These are phyloP conservation scores for Drymodes brunneopygia DNA, from an alignment of 2,113 vertebrate species.

Conservation along the genomic window DNA sequence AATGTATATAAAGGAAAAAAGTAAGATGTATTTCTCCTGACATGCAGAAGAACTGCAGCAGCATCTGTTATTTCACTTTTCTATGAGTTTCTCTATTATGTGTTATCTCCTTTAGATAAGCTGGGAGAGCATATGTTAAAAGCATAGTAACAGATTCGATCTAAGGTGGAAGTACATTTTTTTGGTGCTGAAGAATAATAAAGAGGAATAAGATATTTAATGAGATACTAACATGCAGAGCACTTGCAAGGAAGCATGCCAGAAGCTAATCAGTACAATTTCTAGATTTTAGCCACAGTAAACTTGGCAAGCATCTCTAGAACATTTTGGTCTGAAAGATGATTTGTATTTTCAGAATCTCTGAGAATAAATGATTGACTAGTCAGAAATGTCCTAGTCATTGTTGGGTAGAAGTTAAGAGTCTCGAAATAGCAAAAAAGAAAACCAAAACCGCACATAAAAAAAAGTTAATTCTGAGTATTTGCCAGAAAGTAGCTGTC, in stretches of 20 bases:
- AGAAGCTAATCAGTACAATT: conserved; percentile 7
- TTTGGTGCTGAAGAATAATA: background rate
- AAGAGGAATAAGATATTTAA: background rate
- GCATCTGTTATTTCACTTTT: background rate
- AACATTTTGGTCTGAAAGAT: conserved; percentile 10
- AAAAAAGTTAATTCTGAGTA: background rate
- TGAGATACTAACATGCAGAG: background rate
- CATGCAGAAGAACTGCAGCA: background rate
- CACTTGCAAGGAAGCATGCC: background rate
- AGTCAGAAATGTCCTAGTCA: background rate
- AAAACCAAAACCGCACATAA: background rate
- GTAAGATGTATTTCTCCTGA: background rate
- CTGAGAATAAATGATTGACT: background rate
- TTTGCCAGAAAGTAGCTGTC: background rate
- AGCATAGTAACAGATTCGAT: background rate
- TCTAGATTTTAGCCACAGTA: background rate
- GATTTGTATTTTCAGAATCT: background rate
- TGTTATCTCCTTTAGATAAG: background rate
- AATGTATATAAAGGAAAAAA: background rate
- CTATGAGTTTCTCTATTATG: background rate
- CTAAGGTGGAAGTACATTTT: background rate
- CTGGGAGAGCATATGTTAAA: background rate
- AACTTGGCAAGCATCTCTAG: conserved; percentile 7
- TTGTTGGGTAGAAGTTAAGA: background rate
- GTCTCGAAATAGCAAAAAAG: background rate